These are phyloP conservation scores for Nomada fabriciana DNA, from an alignment of 2,888 invertebrate species.

Conservation along the genomic window DNA sequence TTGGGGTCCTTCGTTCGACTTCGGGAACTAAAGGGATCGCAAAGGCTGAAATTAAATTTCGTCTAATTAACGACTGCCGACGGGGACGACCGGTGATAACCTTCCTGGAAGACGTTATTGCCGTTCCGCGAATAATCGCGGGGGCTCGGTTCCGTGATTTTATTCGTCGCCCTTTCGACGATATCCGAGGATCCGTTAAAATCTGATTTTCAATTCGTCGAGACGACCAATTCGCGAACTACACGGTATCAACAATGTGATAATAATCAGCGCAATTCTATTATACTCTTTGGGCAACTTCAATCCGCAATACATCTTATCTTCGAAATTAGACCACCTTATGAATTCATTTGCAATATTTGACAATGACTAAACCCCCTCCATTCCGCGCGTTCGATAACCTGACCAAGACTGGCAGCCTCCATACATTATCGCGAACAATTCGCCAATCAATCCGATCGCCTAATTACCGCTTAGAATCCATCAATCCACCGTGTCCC, in stretches of 20 bases:
- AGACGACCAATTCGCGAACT: neutral
- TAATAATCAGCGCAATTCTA: no score
- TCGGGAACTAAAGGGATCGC: constrained; percentile 51
- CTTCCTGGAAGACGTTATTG: constrained; percentile 29
- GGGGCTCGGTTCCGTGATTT: constrained; percentile 17
- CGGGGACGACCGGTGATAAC: constrained; percentile 8
- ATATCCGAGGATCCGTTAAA: neutral
- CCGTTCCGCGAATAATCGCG: constrained; percentile 25
- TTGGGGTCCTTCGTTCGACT: constrained; percentile 50
- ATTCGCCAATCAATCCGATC: constrained; percentile 47
- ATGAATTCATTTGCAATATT: no score
- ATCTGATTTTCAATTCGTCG: neutral
- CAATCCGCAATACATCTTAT: no score
- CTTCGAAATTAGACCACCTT: no score
- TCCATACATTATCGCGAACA: constrained; percentile 14
- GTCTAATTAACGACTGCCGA: constrained; percentile 67
- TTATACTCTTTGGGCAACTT: no score
- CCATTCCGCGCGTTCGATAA: neutral
- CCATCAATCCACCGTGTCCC: constrained; percentile 40
- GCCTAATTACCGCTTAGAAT: constrained; percentile 60
- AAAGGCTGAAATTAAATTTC: constrained; percentile 72
- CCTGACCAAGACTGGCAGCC: neutral
- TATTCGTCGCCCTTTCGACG: neutral
- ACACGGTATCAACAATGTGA: no score
- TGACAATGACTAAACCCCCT: no score